A percentile compares a stretch with the other conserved stretches of the same genome.
phyloP scores from a whole-genome alignment of 2,113 vertebrate genomes.

The Geococcyx californianus region DNA sequence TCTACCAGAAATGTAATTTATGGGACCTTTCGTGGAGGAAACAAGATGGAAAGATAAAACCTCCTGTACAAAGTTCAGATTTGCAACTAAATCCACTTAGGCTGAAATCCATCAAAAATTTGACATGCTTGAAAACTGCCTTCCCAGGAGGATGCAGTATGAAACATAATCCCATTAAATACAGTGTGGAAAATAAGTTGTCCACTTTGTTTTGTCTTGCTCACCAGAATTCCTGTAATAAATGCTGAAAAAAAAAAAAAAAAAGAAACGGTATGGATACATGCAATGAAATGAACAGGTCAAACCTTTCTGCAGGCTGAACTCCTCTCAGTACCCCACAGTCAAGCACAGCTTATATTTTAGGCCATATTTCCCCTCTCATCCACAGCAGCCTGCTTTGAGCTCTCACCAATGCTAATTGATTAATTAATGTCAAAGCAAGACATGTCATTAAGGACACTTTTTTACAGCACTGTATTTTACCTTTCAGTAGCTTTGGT shows the following conservation, averaged over 20 bases:
- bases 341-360: not conserved
- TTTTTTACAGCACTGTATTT: not conserved
- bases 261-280: not conserved
- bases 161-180: slow-evolving; percentile 31
- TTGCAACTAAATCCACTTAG: slow-evolving; percentile 22
- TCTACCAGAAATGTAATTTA: slow-evolving; percentile 43
- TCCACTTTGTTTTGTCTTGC: slow-evolving; percentile 26
- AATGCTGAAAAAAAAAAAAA: not conserved
- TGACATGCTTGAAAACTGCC: not conserved
- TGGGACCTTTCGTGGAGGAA: slow-evolving; percentile 35
- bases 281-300: not conserved
- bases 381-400: not conserved
- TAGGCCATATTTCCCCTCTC: not conserved
- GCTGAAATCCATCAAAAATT: slow-evolving; percentile 20
- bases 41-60: slow-evolving; percentile 17
- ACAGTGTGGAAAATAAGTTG: slow-evolving; percentile 13
- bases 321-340: not conserved
- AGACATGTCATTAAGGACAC: not conserved
- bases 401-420: not conserved
- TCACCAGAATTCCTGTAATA: slow-evolving; percentile 11
- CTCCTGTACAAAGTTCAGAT: slow-evolving; percentile 2
- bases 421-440: not conserved
- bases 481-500: not conserved
- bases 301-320: not conserved
- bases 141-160: not conserved